Evolutionary conservation across 2,888 invertebrate species (phyloP).

Genomic region (Incurvaria masculella): DNA sequence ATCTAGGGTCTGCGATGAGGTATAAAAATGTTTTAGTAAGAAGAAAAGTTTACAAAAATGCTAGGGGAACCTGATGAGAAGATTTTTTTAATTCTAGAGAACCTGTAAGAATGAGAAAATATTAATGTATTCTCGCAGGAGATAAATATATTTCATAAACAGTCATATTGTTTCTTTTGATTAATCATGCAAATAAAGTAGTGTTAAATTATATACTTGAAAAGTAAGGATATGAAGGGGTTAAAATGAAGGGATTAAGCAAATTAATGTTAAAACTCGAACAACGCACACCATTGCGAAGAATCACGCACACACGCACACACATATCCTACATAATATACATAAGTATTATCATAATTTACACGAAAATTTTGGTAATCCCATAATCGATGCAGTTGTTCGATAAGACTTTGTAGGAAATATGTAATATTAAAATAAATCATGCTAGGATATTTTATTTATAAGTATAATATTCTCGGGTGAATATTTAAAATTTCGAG

Average conservation of each 20-base stretch:
- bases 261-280: background rate
- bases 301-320: constrained; percentile 54
- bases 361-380: constrained; percentile 39
- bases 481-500: no score
- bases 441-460: no score
- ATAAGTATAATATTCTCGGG: no score
- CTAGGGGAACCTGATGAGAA: background rate
- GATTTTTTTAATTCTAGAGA: no score
- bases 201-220: background rate
- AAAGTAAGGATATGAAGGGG: background rate
- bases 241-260: background rate
- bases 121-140: background rate
- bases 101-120: background rate
- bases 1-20: no score
- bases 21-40: no score
- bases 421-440: no score
- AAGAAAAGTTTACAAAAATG: no score
- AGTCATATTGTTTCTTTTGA: background rate
- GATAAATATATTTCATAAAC: no score
- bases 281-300: constrained; percentile 35
- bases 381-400: constrained; percentile 27
- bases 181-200: background rate
- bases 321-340: constrained; percentile 48
- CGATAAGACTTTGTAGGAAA: no score
- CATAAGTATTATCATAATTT: constrained; percentile 38